Base-by-base conservation (phyloP, 1,140 invertebrate species). In the Drosophila prosaltans region DNA sequence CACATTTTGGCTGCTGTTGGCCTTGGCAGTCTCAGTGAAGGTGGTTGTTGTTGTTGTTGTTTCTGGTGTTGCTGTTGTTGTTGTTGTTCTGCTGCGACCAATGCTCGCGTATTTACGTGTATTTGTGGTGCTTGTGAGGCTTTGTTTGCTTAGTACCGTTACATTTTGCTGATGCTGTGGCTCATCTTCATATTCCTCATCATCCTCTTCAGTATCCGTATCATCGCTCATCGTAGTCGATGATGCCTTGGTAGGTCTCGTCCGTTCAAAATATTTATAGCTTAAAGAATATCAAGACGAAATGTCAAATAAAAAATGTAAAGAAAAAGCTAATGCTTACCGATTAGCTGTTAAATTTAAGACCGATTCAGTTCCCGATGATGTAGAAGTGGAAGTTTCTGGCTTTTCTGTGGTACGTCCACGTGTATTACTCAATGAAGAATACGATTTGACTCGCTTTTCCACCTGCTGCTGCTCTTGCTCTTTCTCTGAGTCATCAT, bases 101-200 rank as follows among this genome's bases (percentile, higher is more conserved):
- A 92, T 88, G 74, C 78, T 92, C 69, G 84, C 81, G 51, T 92
- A 92, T 68, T 79, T 92, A 78, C 76, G 78, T 81, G 76, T 91
- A 9, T 76, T 83, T 60, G 74, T 79, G 69, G 78, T 80, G 76
- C 73, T 72, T 65, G 65, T 81, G 48, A 59, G 65, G 64, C 71
- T 79, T 71, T 81, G 78, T 67, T 76, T 91, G 84, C 65, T 81
- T 72, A 85, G 82, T 90, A 92, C 83, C 91, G 83, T 92, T 78
- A 90, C 85, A 81, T 84, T 90, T 69, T 90, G 75, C 51, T 82
- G 76, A 40, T 72, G 57, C 11, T 72, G 78, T 40, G 82, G 66
- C 60, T 92, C 82, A 65, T 91, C 83, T 39, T 81, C 72, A 58
- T 85, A 70, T 39, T 88, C 80, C 26, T 81, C 74, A 9, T 84